A percentile compares a stretch with the other conserved stretches of the same genome.
Evolutionary conservation across 2,888 invertebrate species (phyloP).

Genomic region (Chloromyia formosa): DNA sequence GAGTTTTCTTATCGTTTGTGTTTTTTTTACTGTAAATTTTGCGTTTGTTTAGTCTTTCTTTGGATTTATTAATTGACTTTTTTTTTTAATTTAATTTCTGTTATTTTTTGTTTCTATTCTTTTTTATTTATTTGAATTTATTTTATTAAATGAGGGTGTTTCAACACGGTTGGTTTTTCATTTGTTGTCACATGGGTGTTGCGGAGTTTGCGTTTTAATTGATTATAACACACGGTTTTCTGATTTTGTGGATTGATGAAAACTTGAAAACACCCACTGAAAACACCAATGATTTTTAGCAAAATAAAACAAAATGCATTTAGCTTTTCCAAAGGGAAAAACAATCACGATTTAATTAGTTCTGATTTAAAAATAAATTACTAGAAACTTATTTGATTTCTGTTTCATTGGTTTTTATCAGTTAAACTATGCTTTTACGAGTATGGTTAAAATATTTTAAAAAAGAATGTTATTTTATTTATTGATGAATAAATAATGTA

Average conservation of each 20-base stretch:
- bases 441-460: no score
- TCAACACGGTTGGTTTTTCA: conserved; percentile 14
- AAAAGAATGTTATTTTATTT: no score
- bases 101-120: conserved; percentile 47
- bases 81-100: conserved; percentile 47
- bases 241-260: conserved; percentile 39
- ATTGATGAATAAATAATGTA: no score
- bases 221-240: conserved; percentile 46
- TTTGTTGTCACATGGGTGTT: conserved; percentile 45
- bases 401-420: conserved; percentile 13
- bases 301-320: not conserved
- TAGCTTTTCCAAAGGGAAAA: no score
- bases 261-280: conserved; percentile 31
- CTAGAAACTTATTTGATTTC: not conserved
- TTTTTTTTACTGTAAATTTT: conserved; percentile 16
- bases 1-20: not conserved
- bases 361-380: conserved; percentile 1
- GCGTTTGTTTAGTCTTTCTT: conserved; percentile 65
- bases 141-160: conserved; percentile 38
- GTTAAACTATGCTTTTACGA: not conserved
- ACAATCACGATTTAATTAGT: not conserved
- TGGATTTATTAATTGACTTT: conserved; percentile 48
- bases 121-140: conserved; percentile 38
- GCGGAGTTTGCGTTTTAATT: conserved; percentile 37
- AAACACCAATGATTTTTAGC: conserved; percentile 35